Base-by-base conservation (phyloP, 2,888 invertebrate species). In the Ormyrus thymus region DNA sequence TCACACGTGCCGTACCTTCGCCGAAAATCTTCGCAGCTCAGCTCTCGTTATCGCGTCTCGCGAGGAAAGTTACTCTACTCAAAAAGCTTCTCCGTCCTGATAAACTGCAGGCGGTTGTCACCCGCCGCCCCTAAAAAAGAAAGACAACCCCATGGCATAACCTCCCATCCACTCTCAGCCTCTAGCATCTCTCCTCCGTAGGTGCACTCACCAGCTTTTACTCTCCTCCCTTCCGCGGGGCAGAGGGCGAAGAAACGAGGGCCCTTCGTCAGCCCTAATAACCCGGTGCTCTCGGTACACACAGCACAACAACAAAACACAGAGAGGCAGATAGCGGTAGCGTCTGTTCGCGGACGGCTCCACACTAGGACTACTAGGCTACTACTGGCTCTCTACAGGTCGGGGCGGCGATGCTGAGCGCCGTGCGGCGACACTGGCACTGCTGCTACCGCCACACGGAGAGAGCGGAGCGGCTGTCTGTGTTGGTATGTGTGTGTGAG, bases 331-430 rank as follows among this genome's bases (percentile, higher is more conserved):
- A 11, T 15, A 29, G 0, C 46, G 10, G 29, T 15, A 15, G 50
- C 62, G 68, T 78, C 61, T 56, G 48, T 15, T 11, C 69, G 65
- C 62, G 69, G 56, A 55, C 74, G 69, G 45, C 79, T 75, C 70
- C 59, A 61, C 79, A 59, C 65, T 79, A 61, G 75, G 70, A 79
- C 74, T 79, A 71, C 62, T 50, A 55, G 68, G 62, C 65, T 64
- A 51, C 72, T 53, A 46, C 61, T 68, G 58, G 48, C 66, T 59
- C 29, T 9, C 10, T 13, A 10, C 58, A 53, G 69, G 15, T 58
- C 61, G 76, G 70, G 70, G 71, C 71, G 69, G 53, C 69, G 62
- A 69, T 69, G 56, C 55, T 76, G 69, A 69, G 65, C 70, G 64
- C 50, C 48, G 65, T 50, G 56, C 69, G 76, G 50, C 70, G 64